Conservation (phyloP, 2,888 invertebrate species). For the Tethea ocularis region DNA sequence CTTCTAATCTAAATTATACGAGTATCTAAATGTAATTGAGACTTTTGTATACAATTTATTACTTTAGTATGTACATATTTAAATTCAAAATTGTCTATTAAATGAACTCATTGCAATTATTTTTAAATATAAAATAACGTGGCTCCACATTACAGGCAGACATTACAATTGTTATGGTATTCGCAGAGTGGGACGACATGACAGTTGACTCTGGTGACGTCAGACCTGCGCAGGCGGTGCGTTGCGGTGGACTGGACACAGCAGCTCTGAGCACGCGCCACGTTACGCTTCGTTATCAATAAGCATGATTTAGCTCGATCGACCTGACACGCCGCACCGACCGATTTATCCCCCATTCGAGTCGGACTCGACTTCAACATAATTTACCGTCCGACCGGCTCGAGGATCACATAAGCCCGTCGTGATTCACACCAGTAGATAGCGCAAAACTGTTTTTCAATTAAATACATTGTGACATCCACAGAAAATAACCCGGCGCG, state of each 20-base stretch:
- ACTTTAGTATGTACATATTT: too few species aligned
- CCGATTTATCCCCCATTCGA: slow-evolving; percentile 35
- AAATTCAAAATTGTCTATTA: too few species aligned
- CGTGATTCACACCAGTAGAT: neutral
- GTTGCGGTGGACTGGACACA: neutral
- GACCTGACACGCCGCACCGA: slow-evolving; percentile 47
- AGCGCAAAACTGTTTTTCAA: slow-evolving; percentile 24
- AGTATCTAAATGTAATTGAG: too few species aligned
- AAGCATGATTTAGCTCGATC: slow-evolving; percentile 69
- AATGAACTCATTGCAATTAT: too few species aligned
- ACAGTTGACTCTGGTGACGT: neutral
- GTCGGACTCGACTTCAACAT: slow-evolving; percentile 20
- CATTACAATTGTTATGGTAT: too few species aligned
- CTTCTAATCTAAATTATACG: too few species aligned
- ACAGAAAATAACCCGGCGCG: slow-evolving; percentile 38
- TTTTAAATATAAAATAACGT: too few species aligned
- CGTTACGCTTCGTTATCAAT: slow-evolving; percentile 70
- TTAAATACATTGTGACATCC: slow-evolving; percentile 57
- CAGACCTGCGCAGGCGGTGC: neutral
- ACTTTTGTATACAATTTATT: too few species aligned
- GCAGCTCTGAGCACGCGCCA: slow-evolving; percentile 49
- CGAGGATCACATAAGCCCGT: slow-evolving; percentile 12
- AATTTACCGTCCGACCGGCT: slow-evolving; percentile 37
- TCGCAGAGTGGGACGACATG: neutral
- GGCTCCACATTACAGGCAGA: too few species aligned